phyloP scores from a whole-genome alignment of 2,888 invertebrate species.

The Dione vanillae region DNA sequence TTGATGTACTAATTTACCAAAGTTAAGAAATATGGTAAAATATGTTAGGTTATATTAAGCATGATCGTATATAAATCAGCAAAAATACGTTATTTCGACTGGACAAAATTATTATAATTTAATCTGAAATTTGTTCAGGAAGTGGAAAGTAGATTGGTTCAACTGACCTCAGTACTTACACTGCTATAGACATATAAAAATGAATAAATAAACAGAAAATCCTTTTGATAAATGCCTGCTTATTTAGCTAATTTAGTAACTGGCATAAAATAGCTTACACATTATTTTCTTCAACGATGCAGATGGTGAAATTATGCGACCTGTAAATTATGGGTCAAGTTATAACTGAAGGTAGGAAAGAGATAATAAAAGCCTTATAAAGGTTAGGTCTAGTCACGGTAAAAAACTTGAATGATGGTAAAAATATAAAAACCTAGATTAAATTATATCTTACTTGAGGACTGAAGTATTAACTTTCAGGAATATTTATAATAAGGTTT shows the following conservation, averaged over 20 bases:
- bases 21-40: background rate
- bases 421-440: slow-evolving; percentile 1
- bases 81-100: no score
- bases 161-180: no score
- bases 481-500: background rate
- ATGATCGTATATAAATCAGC: no score
- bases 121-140: no score
- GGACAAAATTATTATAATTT: no score
- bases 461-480: background rate
- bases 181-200: no score
- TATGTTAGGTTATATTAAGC: no score
- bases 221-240: no score
- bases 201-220: no score
- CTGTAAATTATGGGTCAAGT: background rate
- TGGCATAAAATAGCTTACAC: no score
- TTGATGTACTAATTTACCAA: background rate
- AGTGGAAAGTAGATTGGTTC: no score
- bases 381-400: background rate
- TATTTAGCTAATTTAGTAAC: no score
- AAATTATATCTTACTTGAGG: background rate
- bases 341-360: background rate
- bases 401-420: background rate
- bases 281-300: background rate
- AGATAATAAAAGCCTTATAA: slow-evolving; percentile 6
- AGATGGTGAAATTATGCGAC: background rate